Evolutionary conservation across 2,113 vertebrate species (phyloP).

Genomic region (Tinamus guttatus): DNA sequence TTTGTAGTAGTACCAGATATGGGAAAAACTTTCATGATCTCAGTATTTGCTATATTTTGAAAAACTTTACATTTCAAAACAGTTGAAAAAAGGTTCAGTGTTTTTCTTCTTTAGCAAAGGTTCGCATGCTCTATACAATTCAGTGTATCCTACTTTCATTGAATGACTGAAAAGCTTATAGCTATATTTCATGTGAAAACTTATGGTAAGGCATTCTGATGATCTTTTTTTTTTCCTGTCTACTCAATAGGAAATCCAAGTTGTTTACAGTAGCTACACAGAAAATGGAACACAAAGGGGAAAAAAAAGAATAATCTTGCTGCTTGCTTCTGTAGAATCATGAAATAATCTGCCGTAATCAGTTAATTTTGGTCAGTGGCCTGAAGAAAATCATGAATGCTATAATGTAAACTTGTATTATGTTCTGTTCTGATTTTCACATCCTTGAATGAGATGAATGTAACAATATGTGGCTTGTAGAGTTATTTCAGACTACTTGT

Average conservation of each 20-base stretch:
- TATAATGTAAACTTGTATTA: neutral
- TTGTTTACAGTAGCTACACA: neutral
- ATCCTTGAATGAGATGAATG: neutral
- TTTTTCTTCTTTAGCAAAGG: neutral
- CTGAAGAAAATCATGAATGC: neutral
- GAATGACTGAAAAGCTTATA: neutral
- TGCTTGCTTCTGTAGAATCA: neutral
- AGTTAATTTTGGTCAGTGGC: neutral
- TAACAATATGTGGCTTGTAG: neutral
- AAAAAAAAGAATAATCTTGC: neutral
- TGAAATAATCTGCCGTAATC: neutral
- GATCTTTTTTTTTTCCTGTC: neutral
- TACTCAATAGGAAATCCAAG: fast-evolving
- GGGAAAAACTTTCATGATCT: neutral
- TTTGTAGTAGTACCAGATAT: neutral
- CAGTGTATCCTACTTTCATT: neutral
- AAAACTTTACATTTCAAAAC: neutral
- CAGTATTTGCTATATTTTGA: neutral
- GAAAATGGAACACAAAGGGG: neutral
- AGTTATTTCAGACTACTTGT: neutral
- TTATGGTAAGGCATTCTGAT: too few relatives aligned
- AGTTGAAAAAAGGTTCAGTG: neutral
- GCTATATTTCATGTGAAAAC: neutral
- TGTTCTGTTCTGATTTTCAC: neutral
- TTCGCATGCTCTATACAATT: neutral